Conservation (phyloP, 2,888 invertebrate species). For the Eudemis profundana region DNA sequence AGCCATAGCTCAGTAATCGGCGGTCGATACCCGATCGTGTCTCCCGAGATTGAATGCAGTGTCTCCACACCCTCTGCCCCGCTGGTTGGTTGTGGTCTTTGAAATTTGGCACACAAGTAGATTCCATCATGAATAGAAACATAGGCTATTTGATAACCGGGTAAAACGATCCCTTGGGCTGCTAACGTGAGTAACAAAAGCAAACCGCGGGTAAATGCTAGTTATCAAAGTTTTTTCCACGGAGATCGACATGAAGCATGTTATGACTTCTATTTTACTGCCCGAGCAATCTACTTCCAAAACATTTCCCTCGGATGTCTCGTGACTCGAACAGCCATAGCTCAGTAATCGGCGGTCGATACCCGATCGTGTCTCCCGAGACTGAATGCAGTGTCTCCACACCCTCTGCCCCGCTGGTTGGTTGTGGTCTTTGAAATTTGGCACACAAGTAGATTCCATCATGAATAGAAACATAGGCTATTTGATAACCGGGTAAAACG, state of each 20-base stretch:
- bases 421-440: constrained; percentile 37
- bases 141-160: too few species aligned
- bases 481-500: too few species aligned
- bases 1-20: constrained; percentile 46
- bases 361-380: constrained; percentile 48
- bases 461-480: too few species aligned
- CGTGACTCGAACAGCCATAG: constrained; percentile 26
- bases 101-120: too few species aligned
- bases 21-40: constrained; percentile 50
- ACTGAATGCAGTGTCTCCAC: constrained; percentile 51
- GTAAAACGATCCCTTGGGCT: too few species aligned
- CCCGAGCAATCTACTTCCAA: neutral
- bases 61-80: constrained; percentile 44
- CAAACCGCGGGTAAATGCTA: too few species aligned
- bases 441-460: too few species aligned
- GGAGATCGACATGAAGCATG: too few species aligned
- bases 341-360: constrained; percentile 50
- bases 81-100: constrained; percentile 20
- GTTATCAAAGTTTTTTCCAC: too few species aligned
- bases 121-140: too few species aligned
- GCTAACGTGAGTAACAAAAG: too few species aligned
- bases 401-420: constrained; percentile 14
- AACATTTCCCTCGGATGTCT: constrained; percentile 6
- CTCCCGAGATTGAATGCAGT: constrained; percentile 51
- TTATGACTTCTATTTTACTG: too few species aligned